phyloP scores from a whole-genome alignment of 2,113 vertebrate species.

The Phainopepla nitens region DNA sequence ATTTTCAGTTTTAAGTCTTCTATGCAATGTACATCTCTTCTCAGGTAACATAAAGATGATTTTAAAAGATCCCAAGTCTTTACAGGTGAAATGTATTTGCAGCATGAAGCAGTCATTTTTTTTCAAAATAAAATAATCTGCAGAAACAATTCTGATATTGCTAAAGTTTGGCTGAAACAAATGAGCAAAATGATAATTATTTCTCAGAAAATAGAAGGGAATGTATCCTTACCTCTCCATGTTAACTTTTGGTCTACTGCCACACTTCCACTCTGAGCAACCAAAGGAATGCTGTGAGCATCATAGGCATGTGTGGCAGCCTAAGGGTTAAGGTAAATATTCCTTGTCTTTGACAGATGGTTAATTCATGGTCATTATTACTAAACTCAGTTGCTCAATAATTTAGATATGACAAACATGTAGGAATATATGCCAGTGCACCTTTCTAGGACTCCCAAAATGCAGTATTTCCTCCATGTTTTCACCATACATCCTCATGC shows the following conservation, averaged over 20 bases:
- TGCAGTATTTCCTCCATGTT: background rate
- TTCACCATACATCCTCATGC: background rate
- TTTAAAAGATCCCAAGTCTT: background rate
- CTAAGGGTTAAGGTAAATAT: conserved; percentile 21
- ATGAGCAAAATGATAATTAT: background rate
- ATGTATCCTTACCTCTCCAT: background rate
- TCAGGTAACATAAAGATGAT: background rate
- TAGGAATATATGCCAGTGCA: conserved; percentile 42
- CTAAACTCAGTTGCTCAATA: conserved; percentile 43
- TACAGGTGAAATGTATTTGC: background rate
- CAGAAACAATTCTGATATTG: background rate
- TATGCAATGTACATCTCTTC: background rate
- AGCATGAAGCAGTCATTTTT: background rate
- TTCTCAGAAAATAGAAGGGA: background rate
- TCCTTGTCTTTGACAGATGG: conserved; percentile 54
- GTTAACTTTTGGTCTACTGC: conserved; percentile 3
- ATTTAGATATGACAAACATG: conserved; percentile 49
- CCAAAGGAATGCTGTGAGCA: conserved; percentile 3
- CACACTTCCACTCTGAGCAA: background rate
- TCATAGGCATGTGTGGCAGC: background rate
- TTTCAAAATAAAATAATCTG: conserved; percentile 36
- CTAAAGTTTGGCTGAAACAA: background rate
- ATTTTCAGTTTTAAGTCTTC: background rate
- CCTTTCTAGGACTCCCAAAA: conserved; percentile 14
- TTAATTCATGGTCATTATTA: conserved; percentile 57